These are phyloP conservation scores for Microcebus lehilahytsara DNA, from an alignment of 2,113 vertebrate species.

Conservation along the genomic window DNA sequence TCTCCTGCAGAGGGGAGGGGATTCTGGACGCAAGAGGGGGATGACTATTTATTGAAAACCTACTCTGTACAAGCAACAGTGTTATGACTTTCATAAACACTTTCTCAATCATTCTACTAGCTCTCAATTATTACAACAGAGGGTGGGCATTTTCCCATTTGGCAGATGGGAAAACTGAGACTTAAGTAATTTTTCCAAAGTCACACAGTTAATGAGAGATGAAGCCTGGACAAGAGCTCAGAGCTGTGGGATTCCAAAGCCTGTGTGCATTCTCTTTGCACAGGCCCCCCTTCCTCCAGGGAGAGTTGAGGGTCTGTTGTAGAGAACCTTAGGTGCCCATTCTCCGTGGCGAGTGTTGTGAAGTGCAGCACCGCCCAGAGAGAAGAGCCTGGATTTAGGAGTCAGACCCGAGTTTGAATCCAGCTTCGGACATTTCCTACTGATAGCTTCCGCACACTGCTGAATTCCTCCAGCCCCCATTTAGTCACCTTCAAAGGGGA, in stretches of 20 bases:
- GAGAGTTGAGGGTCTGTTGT: too few species aligned
- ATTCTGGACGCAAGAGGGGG: not conserved
- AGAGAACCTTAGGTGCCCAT: rapidly evolving
- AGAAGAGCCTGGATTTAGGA: not conserved
- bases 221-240: not conserved
- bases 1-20: not conserved
- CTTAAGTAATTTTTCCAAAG: not conserved
- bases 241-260: not conserved
- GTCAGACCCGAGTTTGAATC: not conserved
- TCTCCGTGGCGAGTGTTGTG: rapidly evolving
- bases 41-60: not conserved
- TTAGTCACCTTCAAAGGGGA: not conserved
- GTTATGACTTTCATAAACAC: not conserved
- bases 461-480: not conserved
- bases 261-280: rapidly evolving
- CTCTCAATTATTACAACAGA: not conserved
- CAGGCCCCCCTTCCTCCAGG: too few species aligned
- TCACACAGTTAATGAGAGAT: rapidly evolving
- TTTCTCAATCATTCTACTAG: not conserved
- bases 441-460: rapidly evolving
- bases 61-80: not conserved
- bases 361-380: rapidly evolving
- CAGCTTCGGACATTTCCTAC: too few species aligned
- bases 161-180: not conserved
- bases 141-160: not conserved